Conservation (phyloP, 2,797 vertebrate genomes). For the Spatula clypeata region DNA sequence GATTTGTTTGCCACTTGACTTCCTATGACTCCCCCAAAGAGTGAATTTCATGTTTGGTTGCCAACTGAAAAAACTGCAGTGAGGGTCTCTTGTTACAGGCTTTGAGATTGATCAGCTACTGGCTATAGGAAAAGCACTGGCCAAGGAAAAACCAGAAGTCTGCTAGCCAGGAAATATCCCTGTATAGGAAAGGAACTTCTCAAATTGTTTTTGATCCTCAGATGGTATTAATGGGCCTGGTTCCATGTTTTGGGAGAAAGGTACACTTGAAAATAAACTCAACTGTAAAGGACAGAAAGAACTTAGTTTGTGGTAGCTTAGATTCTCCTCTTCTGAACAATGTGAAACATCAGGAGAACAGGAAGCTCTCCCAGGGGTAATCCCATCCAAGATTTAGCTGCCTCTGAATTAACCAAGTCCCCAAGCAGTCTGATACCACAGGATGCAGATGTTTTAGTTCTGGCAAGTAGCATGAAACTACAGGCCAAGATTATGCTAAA, state of each 20-base stretch:
- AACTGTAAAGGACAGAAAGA: background rate
- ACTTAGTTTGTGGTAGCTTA: conserved; percentile 45
- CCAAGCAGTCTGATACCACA: conserved; percentile 47
- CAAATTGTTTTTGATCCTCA: background rate
- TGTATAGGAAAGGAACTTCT: conserved; percentile 39
- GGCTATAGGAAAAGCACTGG: background rate
- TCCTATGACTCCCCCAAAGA: background rate
- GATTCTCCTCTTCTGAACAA: conserved; percentile 16
- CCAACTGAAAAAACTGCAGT: background rate
- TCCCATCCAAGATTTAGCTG: conserved; percentile 19
- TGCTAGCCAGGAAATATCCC: conserved; percentile 27
- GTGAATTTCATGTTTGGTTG: background rate
- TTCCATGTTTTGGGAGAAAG: background rate
- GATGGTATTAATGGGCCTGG: background rate
- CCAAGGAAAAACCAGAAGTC: background rate
- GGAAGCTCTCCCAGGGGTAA: conserved; percentile 13
- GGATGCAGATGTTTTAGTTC: conserved; percentile 75
- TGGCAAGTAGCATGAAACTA: conserved; percentile 59
- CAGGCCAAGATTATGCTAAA: conserved; percentile 47
- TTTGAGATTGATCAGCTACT: background rate
- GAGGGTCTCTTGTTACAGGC: background rate
- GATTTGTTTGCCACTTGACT: background rate
- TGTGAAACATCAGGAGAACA: conserved; percentile 27
- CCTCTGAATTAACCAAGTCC: conserved; percentile 51
- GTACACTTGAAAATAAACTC: background rate